Base-by-base conservation (phyloP, 92 coral and sea anemone species). In the Epizoanthus rinbou region DNA sequence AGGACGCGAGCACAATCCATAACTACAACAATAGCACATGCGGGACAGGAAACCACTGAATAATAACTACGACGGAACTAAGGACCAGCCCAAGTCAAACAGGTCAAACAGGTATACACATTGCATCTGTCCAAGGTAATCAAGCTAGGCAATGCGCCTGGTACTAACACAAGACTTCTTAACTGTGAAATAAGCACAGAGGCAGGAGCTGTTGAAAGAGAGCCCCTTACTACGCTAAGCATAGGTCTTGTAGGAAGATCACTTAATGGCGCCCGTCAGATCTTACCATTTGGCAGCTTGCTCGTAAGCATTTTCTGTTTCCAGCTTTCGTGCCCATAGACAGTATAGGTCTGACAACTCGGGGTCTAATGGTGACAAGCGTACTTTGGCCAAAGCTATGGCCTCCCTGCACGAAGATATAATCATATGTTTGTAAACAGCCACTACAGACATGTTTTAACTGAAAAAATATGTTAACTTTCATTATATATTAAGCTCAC, bases 211-310 rank as follows among this genome's bases (percentile, higher is more conserved):
- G 69, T 64, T 22, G 25, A n/a, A 41, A 41, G 47, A 19, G 19
- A 41, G 21, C 56, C 56, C 56, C 23, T 35, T 3, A 39, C 54
- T 39, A 25, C 58, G 15, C 54, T 47, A 47, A 47, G 8, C 9
- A 28, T n/a, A 67, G 4, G 35, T 6, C 28, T 21, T 16, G 28
- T 17, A 33, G 39, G 2, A 37, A 37, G 43, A 37, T 25, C 39
- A n/a, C 4, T 13, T 37, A 28, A 28, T 2, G 31, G 31, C 2
- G 43, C 6, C 43, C 3, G 6, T 4, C 43, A 37, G 43, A 8
- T 3, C 94, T 90, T 69, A 97, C 99, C 99, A 97, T 69, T 97
- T 94, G 45, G 99, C 98, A 11, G 99, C 99, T 80, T 90, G 95
- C 72, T 97, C 99, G 76, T 84, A 97, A 3, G 94, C 60, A 74